phyloP scores from a whole-genome alignment of 2,888 invertebrate genomes.

The Calameuta pallipes region DNA sequence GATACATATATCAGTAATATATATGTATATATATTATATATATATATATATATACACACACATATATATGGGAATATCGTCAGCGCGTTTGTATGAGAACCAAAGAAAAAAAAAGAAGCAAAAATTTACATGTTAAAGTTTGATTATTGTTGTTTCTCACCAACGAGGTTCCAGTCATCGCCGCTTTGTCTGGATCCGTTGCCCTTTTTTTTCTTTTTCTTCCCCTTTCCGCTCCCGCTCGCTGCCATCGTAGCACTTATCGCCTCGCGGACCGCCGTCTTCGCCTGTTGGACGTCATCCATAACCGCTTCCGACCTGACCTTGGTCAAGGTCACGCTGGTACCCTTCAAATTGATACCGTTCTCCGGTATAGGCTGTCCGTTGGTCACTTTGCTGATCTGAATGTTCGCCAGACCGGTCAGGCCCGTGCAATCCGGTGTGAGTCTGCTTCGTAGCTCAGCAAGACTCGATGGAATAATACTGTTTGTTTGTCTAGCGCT shows the following conservation, averaged over 20 bases:
- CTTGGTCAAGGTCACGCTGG: conserved; percentile 62
- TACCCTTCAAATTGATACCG: conserved; percentile 61
- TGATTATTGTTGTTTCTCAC: conserved; percentile 60
- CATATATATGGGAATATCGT: background rate
- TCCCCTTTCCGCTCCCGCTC: conserved; percentile 47
- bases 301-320: conserved; percentile 39
- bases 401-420: conserved; percentile 60
- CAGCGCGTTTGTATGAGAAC: conserved; percentile 10
- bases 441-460: conserved; percentile 53
- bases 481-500: conserved; percentile 45
- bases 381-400: conserved; percentile 62
- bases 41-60: background rate
- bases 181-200: conserved; percentile 58
- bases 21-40: background rate
- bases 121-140: conserved; percentile 50
- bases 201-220: conserved; percentile 64
- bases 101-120: conserved; percentile 37
- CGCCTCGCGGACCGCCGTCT: conserved; percentile 44
- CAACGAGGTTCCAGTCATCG: conserved; percentile 66
- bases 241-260: conserved; percentile 45
- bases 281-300: conserved; percentile 38
- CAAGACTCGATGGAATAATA: conserved; percentile 52
- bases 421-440: conserved; percentile 53
- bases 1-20: background rate
- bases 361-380: conserved; percentile 62